A percentile compares a stretch with the other conserved stretches of the same genome.
Evolutionary conservation across 2,888 invertebrate genomes (phyloP).

Genomic region (Timema podura): DNA sequence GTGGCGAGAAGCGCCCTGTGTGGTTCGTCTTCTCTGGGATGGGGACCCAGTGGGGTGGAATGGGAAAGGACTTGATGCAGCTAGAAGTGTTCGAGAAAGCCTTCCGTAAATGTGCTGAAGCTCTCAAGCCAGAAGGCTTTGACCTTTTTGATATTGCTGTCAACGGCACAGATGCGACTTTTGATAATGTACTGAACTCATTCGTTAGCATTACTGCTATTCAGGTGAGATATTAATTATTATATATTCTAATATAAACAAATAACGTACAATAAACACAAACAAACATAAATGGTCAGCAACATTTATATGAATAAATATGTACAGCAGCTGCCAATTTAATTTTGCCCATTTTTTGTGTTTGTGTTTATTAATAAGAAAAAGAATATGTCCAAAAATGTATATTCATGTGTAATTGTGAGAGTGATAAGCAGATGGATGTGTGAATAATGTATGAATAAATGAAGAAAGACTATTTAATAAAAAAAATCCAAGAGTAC

Average conservation of each 20-base stretch:
- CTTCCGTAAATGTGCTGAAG: conserved; percentile 69
- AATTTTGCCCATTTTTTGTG: too few species aligned
- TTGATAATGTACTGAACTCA: conserved; percentile 82
- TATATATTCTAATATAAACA: neutral
- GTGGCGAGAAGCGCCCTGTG: conserved; percentile 68
- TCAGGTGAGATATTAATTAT: conserved; percentile 53
- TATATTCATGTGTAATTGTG: too few species aligned
- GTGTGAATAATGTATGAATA: too few species aligned
- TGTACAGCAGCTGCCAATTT: too few species aligned
- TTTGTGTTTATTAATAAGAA: too few species aligned
- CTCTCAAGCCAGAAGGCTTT: conserved; percentile 71
- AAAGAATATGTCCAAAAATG: too few species aligned
- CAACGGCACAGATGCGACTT: conserved; percentile 69
- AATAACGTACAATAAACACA: too few species aligned
- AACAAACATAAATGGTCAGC: too few species aligned
- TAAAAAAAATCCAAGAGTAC: too few species aligned
- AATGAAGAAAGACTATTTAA: too few species aligned
- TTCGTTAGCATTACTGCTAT: conserved; percentile 94
- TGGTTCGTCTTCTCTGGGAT: conserved; percentile 98
- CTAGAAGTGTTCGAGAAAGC: conserved; percentile 78
- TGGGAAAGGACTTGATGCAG: conserved; percentile 83
- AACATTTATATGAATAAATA: too few species aligned
- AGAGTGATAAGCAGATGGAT: too few species aligned
- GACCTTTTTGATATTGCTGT: conserved; percentile 79
- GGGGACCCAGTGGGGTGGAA: conserved; percentile 97